phyloP scores from a whole-genome alignment of 2,888 invertebrate species.

The Orchesellides sinensis region DNA sequence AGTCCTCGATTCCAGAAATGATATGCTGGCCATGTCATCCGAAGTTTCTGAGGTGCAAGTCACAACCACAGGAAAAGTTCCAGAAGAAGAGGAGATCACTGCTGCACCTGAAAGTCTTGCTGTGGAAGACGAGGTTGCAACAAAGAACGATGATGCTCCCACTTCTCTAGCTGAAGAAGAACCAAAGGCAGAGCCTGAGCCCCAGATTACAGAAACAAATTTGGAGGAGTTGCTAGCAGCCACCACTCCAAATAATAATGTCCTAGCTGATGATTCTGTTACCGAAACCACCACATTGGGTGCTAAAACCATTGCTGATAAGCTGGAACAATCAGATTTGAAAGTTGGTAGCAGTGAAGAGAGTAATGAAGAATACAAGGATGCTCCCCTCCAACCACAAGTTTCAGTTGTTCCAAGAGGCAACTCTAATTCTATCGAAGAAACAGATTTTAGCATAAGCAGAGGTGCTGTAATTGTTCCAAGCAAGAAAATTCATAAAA shows the following conservation, averaged over 20 bases:
- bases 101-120: background rate
- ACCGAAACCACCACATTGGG: background rate
- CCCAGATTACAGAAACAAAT: too few species aligned
- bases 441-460: too few species aligned
- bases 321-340: too few species aligned
- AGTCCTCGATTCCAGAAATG: slow-evolving; percentile 77
- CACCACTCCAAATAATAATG: background rate
- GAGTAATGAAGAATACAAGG: background rate
- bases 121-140: slow-evolving; percentile 7
- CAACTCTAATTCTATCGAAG: background rate
- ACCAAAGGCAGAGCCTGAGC: slow-evolving; percentile 9
- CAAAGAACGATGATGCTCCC: too few species aligned
- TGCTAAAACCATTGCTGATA: background rate
- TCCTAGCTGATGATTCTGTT: background rate
- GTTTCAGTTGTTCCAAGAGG: background rate
- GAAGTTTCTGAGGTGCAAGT: slow-evolving; percentile 80
- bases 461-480: too few species aligned
- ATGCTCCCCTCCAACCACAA: too few species aligned
- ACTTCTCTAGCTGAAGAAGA: slow-evolving; percentile 2
- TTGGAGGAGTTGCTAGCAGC: background rate
- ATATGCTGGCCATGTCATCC: slow-evolving; percentile 93
- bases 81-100: slow-evolving; percentile 12
- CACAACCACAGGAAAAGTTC: background rate
- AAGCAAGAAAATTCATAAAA: too few species aligned
- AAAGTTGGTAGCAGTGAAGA: too few species aligned